Percentiles rank a stretch among this genome's conserved stretches.
phyloP scores from a whole-genome alignment of 2,888 invertebrate species.

The Drosophila melanosoma region DNA sequence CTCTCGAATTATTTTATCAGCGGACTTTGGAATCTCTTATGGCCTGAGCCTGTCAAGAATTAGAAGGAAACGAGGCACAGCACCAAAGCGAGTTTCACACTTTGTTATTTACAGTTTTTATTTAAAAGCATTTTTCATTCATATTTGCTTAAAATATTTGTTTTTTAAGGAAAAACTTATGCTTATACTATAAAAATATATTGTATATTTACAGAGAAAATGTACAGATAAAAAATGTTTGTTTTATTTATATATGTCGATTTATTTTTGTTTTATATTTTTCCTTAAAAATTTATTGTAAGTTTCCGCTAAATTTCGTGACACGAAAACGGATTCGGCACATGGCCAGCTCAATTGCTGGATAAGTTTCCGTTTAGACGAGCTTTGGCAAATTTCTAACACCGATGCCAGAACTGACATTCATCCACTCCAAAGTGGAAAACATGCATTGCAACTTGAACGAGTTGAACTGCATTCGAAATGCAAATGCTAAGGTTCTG shows the following conservation, averaged over 20 bases:
- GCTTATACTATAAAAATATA: not conserved
- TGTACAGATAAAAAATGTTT: not conserved
- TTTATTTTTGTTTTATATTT: not conserved
- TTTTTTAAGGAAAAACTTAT: not conserved
- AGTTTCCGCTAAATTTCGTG: not conserved
- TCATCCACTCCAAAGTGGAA: constrained; percentile 9
- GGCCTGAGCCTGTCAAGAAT: not conserved
- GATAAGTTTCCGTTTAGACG: constrained; percentile 42
- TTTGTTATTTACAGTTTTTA: not conserved
- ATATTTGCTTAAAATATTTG: not conserved
- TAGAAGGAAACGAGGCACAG: not conserved
- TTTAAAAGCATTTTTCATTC: not conserved
- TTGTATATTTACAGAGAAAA: no score
- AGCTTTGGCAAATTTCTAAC: constrained; percentile 59
- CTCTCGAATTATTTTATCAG: not conserved
- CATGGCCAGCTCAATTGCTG: constrained; percentile 23
- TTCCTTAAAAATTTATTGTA: not conserved
- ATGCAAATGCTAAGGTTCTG: constrained; percentile 48
- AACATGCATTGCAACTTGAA: constrained; percentile 64
- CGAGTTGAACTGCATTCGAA: constrained; percentile 66
- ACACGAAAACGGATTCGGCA: constrained; percentile 6
- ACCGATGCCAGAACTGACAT: constrained; percentile 11
- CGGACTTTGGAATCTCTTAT: not conserved
- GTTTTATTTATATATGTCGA: not conserved
- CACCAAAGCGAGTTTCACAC: not conserved